phyloP scores from a whole-genome alignment of 1,140 invertebrate species.

The Globodera ellingtonae region DNA sequence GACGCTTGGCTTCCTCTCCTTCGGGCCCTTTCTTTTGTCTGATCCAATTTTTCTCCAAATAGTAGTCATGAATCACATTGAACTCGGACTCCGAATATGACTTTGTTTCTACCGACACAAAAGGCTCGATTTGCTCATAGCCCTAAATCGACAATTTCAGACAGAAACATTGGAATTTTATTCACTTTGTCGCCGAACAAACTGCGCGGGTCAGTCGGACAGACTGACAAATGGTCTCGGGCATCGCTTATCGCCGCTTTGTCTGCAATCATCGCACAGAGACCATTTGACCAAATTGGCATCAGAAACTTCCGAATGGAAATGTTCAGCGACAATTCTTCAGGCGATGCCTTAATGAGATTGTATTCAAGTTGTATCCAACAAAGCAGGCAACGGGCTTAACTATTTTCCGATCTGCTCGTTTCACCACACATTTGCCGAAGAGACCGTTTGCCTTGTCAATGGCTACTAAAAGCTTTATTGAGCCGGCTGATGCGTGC shows the following conservation, averaged over 20 bases:
- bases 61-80: slow-evolving; percentile 57
- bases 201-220: slow-evolving; percentile 52
- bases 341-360: slow-evolving; percentile 44
- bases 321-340: slow-evolving; percentile 53
- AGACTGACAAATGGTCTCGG: slow-evolving; percentile 40
- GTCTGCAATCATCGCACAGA: slow-evolving; percentile 58
- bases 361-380: slow-evolving; percentile 19
- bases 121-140: slow-evolving; percentile 59
- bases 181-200: slow-evolving; percentile 59
- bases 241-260: slow-evolving; percentile 54
- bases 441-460: slow-evolving; percentile 63
- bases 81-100: slow-evolving; percentile 53
- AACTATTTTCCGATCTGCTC: slow-evolving; percentile 49
- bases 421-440: slow-evolving; percentile 52
- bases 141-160: slow-evolving; percentile 35
- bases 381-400: neutral
- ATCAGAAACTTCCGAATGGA: slow-evolving; percentile 43
- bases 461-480: slow-evolving; percentile 59
- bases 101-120: slow-evolving; percentile 61
- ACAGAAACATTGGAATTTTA: slow-evolving; percentile 17
- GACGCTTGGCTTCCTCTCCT: slow-evolving; percentile 50
- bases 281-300: slow-evolving; percentile 59
- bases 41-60: slow-evolving; percentile 59
- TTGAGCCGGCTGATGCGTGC: slow-evolving; percentile 50
- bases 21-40: slow-evolving; percentile 47